phyloP scores from a whole-genome alignment of 2,113 vertebrate species.

The Scomber colias region DNA sequence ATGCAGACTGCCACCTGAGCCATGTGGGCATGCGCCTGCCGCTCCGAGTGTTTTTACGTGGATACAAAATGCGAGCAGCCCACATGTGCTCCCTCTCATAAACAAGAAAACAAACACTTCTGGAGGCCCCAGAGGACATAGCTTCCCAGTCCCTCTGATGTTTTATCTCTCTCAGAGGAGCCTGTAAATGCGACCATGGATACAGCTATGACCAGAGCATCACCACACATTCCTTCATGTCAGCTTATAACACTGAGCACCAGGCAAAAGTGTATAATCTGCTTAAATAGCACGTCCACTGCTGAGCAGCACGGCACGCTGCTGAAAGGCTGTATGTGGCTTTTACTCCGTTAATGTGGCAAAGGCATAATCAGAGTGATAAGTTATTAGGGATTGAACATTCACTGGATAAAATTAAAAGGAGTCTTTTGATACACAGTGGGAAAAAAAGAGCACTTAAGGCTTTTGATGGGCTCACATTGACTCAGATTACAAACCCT shows the following conservation, averaged over 20 bases:
- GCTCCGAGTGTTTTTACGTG: conserved; percentile 8
- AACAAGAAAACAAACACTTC: conserved; percentile 46
- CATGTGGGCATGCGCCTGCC: background rate
- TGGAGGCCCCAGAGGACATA: conserved; percentile 27
- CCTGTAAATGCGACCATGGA: conserved; percentile 38
- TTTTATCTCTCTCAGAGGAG: conserved; percentile 44
- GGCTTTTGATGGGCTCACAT: conserved; percentile 53
- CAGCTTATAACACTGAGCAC: conserved; percentile 43
- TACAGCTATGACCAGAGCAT: conserved; percentile 17
- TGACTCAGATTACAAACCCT: conserved; percentile 37
- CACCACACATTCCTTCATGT: conserved; percentile 36
- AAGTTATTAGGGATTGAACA: conserved; percentile 44
- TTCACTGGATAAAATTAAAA: conserved; percentile 53
- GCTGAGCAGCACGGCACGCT: conserved; percentile 35
- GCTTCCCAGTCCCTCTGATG: conserved; percentile 12
- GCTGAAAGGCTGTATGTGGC: conserved; percentile 45
- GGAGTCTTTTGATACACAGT: conserved; percentile 14
- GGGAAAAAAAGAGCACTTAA: conserved; percentile 32
- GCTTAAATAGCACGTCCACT: conserved; percentile 57
- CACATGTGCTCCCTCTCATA: conserved; percentile 21
- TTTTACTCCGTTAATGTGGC: conserved; percentile 48
- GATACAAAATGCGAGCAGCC: background rate
- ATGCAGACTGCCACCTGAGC: conserved; percentile 1
- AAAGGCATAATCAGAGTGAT: conserved; percentile 48
- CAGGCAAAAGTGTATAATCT: conserved; percentile 61